Conservation (phyloP, 2,888 invertebrate genomes). For the Drosophila falleni region DNA sequence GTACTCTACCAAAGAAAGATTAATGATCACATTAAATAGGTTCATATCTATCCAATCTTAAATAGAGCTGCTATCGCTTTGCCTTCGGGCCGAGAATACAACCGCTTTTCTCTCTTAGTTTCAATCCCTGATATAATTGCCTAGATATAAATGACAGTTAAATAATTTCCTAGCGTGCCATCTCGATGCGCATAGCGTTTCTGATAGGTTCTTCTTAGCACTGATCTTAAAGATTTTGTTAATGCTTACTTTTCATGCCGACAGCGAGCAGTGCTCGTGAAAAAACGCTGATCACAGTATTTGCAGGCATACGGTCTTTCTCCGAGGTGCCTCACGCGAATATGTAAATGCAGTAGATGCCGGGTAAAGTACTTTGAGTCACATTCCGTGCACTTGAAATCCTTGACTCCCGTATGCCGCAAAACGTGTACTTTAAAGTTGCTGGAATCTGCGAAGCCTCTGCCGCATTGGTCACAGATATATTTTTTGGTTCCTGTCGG, state of each 20-base stretch:
- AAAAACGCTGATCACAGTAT: constrained; percentile 73
- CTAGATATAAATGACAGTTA: too few species aligned
- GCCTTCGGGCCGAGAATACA: too few species aligned
- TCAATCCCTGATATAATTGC: too few species aligned
- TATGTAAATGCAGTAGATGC: constrained; percentile 45
- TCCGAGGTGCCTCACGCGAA: constrained; percentile 69
- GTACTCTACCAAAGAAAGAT: constrained; percentile 17
- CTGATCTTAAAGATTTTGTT: too few species aligned
- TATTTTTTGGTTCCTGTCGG: constrained; percentile 2
- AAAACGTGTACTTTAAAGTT: constrained; percentile 42
- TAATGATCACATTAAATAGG: neutral
- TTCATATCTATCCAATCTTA: neutral
- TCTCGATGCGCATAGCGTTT: neutral
- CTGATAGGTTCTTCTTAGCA: too few species aligned
- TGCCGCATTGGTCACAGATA: constrained; percentile 45
- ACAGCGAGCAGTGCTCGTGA: constrained; percentile 73
- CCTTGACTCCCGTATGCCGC: constrained; percentile 40
- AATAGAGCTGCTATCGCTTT: too few species aligned
- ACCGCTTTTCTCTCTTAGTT: too few species aligned
- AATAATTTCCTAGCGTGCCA: neutral
- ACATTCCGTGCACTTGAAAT: constrained; percentile 43
- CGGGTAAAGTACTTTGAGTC: constrained; percentile 27
- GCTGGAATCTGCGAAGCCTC: constrained; percentile 29
- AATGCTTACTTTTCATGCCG: constrained; percentile 72
- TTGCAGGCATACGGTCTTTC: constrained; percentile 78